These are phyloP conservation scores for Elephas maximus DNA, from an alignment of 2,113 vertebrate genomes.

Conservation along the genomic window DNA sequence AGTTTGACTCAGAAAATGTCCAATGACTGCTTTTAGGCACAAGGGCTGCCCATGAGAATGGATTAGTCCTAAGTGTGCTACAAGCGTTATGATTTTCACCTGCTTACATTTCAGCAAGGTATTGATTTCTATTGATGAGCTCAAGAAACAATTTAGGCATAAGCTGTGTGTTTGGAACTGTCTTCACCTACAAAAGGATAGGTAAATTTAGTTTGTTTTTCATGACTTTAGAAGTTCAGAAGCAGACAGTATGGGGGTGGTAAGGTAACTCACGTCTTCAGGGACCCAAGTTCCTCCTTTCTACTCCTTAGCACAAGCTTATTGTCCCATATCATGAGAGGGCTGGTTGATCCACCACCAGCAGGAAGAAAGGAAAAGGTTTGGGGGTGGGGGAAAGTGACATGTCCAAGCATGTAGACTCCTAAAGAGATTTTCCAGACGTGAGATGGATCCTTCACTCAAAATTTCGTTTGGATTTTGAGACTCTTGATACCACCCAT, in stretches of 20 bases:
- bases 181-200: neutral
- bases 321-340: neutral
- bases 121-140: neutral
- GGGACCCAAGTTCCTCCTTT: too few species aligned
- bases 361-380: neutral
- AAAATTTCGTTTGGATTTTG: neutral
- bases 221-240: neutral
- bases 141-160: neutral
- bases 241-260: neutral
- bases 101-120: neutral
- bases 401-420: neutral
- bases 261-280: neutral
- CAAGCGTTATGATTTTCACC: too few species aligned
- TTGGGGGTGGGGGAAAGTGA: too few species aligned
- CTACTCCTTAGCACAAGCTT: neutral
- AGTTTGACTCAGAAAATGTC: neutral
- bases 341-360: neutral
- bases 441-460: neutral
- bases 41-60: neutral
- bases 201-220: neutral
- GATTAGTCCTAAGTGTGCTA: neutral
- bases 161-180: neutral
- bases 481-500: neutral
- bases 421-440: neutral
- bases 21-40: neutral